Base-by-base conservation (phyloP, 2,113 vertebrate species). In the Antechinus flavipes region DNA sequence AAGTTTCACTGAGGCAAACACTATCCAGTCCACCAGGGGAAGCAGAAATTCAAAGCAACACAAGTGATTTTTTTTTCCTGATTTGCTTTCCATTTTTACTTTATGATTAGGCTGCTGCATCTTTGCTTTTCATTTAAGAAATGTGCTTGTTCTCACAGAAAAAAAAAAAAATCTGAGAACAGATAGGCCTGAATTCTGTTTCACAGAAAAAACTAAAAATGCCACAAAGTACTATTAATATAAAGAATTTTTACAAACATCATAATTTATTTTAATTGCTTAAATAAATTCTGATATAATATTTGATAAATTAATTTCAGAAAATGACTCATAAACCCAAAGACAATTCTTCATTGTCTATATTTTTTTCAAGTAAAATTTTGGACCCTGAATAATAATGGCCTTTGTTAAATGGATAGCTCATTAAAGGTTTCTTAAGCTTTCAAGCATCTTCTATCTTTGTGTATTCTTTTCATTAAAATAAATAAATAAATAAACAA, bases 1-100 rank as follows among this genome's bases (percentile, higher is more conserved):
- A 91, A 96, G 96, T 98, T 98, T 97, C 96, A 93, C n/a, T 97
- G 96, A 96, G 97, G 93, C 96, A 95, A 95, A 95, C 94, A 94
- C 90, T 97, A 35, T 97, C 47, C 4, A 0, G 93, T 98, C 93
- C 92, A 90, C 91, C 96, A 61, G 27, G 93, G 97, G 96, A 95
- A 95, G 91, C 4, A 96, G 90, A 89, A 0, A 76, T 93, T 54
- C 91, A 53, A 94, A 49, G 94, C 56, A 93, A 89, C 22, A 49
- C 56, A 89, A 94, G 56, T 30, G 35, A 42, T 23, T 84, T 84
- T 42, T 42, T 96, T 56, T 56, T 90, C 90, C 76, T 89, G 95
- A 96, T 96, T 96, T 97, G 94, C 96, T 96, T 97, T 96, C 94
- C 94, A 94, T 96, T 97, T 96, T 94, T 96, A 76, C 94, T 95